phyloP scores from a whole-genome alignment of 2,113 vertebrate genomes.

The Isurus oxyrinchus region DNA sequence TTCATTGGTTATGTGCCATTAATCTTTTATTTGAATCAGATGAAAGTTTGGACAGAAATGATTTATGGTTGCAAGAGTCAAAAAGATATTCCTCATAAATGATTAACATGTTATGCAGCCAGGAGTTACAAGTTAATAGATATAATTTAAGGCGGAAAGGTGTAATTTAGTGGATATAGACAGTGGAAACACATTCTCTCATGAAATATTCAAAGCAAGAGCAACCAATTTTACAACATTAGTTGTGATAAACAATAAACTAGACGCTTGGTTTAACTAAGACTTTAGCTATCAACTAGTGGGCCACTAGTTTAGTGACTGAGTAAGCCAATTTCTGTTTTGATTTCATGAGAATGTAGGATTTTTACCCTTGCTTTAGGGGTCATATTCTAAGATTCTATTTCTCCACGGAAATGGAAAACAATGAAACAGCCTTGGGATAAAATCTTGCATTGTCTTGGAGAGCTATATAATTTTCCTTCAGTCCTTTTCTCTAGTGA shows the following conservation, averaged over 20 bases:
- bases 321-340: not conserved
- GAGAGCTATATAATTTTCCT: no score
- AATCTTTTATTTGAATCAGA: not conserved
- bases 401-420: not conserved
- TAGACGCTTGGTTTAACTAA: not conserved
- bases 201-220: not conserved
- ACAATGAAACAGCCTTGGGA: not conserved
- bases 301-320: not conserved
- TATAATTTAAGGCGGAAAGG: not conserved
- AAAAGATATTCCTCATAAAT: not conserved
- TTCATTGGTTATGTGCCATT: not conserved
- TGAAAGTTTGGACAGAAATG: not conserved
- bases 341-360: not conserved
- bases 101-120: not conserved
- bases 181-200: not conserved
- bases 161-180: not conserved
- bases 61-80: not conserved
- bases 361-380: not conserved
- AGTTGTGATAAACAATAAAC: not conserved
- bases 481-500: no score
- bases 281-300: not conserved
- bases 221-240: not conserved
- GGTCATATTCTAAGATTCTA: not conserved
- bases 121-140: no score
- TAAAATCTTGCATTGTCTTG: not conserved